Percentiles rank a stretch among this genome's conserved stretches.
Evolutionary conservation across 2,888 invertebrate species (phyloP).

Genomic region (Acanthacorydalis orientalis): DNA sequence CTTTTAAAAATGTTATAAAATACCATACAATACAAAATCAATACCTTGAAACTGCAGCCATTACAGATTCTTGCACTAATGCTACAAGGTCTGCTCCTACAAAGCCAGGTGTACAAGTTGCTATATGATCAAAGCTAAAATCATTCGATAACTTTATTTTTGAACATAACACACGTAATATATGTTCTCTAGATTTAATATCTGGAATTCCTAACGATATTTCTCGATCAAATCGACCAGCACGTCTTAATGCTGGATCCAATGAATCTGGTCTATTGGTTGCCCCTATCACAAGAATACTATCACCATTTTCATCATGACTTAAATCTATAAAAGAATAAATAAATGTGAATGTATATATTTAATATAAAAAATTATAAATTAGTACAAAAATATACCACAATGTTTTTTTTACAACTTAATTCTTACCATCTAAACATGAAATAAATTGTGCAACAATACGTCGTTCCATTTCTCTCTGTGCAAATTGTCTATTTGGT

Average conservation of each 20-base stretch:
- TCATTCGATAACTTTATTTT: conserved; percentile 49
- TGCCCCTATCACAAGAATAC: conserved; percentile 81
- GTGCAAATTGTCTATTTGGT: conserved; percentile 74
- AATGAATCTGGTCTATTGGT: conserved; percentile 85
- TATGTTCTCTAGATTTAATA: conserved; percentile 61
- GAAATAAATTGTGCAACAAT: conserved; percentile 86
- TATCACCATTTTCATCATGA: conserved; percentile 33
- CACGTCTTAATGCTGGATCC: conserved; percentile 80
- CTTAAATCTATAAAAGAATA: conserved; percentile 26
- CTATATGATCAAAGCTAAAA: conserved; percentile 56
- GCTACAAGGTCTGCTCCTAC: conserved; percentile 89
- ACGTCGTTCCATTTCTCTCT: conserved; percentile 89
- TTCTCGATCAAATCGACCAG: conserved; percentile 88
- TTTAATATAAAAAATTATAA: too few relatives aligned
- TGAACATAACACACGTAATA: conserved; percentile 54
- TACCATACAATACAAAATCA: too few relatives aligned
- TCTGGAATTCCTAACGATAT: conserved; percentile 89
- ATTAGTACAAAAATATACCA: background rate
- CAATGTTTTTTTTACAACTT: background rate
- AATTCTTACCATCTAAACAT: conserved; percentile 61
- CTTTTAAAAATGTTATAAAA: too few relatives aligned
- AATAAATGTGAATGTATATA: too few relatives aligned
- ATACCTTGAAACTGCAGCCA: conserved; percentile 64
- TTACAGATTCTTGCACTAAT: conserved; percentile 73
- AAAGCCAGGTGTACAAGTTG: conserved; percentile 83